Percentiles rank a stretch among this genome's conserved stretches.
These are phyloP conservation scores for Notarius lentiginosus DNA, from an alignment of 2,113 vertebrate genomes.

Conservation along the genomic window DNA sequence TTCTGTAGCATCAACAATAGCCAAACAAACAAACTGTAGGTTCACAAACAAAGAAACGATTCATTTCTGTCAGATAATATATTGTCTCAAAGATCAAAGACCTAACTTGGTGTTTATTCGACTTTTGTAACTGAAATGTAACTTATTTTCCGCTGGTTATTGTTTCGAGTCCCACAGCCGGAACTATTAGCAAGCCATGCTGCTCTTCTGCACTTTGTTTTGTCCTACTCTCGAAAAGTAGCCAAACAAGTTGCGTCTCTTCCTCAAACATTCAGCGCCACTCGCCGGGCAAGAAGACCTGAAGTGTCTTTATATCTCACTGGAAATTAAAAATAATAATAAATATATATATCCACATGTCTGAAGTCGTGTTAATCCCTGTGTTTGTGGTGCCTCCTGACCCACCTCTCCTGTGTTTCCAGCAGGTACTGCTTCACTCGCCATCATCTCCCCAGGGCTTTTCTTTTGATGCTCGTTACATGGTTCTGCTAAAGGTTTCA, in stretches of 20 bases:
- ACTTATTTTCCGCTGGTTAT: not conserved
- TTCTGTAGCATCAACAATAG: not conserved
- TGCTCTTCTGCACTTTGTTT: not conserved
- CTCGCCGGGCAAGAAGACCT: not conserved
- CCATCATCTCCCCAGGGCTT: slow-evolving; percentile 69
- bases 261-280: not conserved
- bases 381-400: too few relatives aligned
- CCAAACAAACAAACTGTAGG: not conserved
- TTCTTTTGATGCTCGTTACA: slow-evolving; percentile 28
- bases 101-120: not conserved
- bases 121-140: not conserved
- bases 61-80: not conserved
- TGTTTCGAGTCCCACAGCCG: not conserved
- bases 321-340: not conserved
- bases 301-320: not conserved
- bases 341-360: not conserved
- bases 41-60: not conserved
- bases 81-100: not conserved
- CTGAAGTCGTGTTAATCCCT: not conserved
- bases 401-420: slow-evolving; percentile 41
- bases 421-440: slow-evolving; percentile 52
- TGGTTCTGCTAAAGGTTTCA: slow-evolving; percentile 44
- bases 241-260: slow-evolving; percentile 61
- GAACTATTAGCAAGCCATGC: not conserved
- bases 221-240: slow-evolving; percentile 10